Percentiles rank a stretch among this genome's conserved stretches.
Evolutionary conservation across 2,797 vertebrate genomes (phyloP).

Genomic region (Emys orbicularis): DNA sequence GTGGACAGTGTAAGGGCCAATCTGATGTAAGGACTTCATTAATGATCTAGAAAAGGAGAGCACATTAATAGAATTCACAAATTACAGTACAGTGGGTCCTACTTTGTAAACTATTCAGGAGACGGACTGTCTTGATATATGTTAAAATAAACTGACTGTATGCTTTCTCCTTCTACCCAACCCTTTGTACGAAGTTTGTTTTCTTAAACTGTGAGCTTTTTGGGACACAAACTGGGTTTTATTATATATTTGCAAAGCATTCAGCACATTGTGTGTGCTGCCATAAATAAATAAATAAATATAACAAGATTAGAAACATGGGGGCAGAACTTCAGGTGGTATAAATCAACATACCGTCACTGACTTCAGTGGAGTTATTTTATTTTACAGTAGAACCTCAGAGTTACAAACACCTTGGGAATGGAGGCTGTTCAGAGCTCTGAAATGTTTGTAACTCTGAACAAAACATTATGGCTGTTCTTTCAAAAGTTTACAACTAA

Average conservation of each 20-base stretch:
- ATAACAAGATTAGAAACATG: conserved; percentile 26
- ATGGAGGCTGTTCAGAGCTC: too few relatives aligned
- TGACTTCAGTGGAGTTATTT: conserved; percentile 52
- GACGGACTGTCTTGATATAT: background rate
- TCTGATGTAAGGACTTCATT: background rate
- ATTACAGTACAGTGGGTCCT: background rate
- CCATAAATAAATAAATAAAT: conserved; percentile 38
- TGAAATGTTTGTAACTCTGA: too few relatives aligned
- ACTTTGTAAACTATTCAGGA: background rate
- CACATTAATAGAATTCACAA: background rate
- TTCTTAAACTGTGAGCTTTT: background rate
- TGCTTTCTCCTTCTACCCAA: conserved; percentile 2
- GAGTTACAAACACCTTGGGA: too few relatives aligned
- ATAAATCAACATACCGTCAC: conserved; percentile 51
- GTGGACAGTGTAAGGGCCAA: background rate
- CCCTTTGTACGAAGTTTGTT: background rate
- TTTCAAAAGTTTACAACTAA: too few relatives aligned
- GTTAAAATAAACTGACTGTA: background rate
- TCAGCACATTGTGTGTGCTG: conserved; percentile 1
- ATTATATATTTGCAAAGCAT: background rate
- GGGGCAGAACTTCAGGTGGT: conserved; percentile 59
- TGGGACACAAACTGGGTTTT: background rate
- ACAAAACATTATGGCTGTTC: too few relatives aligned
- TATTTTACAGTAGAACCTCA: conserved; percentile 10
- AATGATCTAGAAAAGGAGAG: background rate